Base-by-base conservation (phyloP, 2,113 vertebrate genomes). In the Larimichthys polyactis region DNA sequence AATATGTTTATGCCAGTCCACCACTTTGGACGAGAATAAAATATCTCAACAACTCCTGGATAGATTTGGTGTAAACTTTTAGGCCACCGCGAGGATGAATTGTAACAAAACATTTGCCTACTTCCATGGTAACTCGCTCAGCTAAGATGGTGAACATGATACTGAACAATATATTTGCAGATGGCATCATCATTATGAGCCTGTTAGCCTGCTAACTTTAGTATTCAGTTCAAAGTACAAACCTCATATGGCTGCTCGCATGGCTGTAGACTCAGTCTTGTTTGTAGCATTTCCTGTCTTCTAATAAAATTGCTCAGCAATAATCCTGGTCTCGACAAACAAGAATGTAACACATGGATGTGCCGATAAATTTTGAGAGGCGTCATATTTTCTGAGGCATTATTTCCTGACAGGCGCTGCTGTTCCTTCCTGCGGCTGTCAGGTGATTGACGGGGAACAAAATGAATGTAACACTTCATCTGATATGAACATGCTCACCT, bases 391-490 rank as follows among this genome's bases (percentile, higher is more conserved):
- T 70, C 19, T 55, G 22, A 51, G 43, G 44, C 51, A 60, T 74
- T 22, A 75, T 88, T 89, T 81, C 78, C 85, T 81, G 84, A 77
- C 74, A 78, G 68, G 40, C 40, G 16, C 51, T 15, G 78, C 60
- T 32, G 52, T 22, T 49, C 63, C 66, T 77, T 82, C 84, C 89
- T 86, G 75, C 11, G 15, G 44, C 62, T 43, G 43, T 80, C 80
- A 68, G 66, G 27, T 85, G 77, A 90, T 59, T 7, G 85, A 85
- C 65, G 67, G 80, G 84, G 29, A 83, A 48, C 48, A 71, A 32
- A 83, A 89, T 58, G 55, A 80, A 75, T 43, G 44, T 64, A 79
- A 82, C 2, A n/a, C 65, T 71, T 79, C 71, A 66, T 81, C 83
- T 75, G 67, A 82, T 80, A 24, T 4, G 24, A 74, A 78, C 69